These are phyloP conservation scores for Miniopterus natalensis DNA, from an alignment of 2,113 vertebrate species.

Conservation along the genomic window DNA sequence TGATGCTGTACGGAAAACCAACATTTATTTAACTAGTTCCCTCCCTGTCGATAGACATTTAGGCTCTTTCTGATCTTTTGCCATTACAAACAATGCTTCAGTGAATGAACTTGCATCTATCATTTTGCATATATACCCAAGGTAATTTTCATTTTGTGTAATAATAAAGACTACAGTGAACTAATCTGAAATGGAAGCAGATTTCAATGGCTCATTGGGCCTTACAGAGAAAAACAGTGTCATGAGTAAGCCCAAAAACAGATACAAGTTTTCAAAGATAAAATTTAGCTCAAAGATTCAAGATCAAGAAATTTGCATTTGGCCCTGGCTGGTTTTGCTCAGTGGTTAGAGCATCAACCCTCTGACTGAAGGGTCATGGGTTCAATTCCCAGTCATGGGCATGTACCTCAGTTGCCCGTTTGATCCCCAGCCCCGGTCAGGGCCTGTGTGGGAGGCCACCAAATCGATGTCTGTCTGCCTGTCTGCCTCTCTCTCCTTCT, in stretches of 20 bases:
- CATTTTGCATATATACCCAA: not conserved
- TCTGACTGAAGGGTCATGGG: no score
- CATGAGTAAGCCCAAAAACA: not conserved
- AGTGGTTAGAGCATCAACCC: no score
- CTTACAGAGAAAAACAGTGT: not conserved
- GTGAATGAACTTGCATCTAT: not conserved
- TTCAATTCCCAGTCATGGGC: no score
- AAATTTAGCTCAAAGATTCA: conserved; percentile 48
- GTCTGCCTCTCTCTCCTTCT: no score
- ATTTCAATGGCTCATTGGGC: not conserved
- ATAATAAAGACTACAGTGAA: not conserved
- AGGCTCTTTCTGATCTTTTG: conserved; percentile 30
- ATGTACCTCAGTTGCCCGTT: no score
- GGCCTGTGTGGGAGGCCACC: no score
- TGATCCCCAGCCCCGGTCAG: no score
- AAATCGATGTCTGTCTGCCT: no score
- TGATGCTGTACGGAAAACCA: not conserved
- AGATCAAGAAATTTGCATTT: not conserved
- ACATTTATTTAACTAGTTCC: not conserved
- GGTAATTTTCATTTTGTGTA: conserved; percentile 38
- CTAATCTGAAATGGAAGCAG: conserved; percentile 41
- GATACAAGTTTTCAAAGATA: conserved; percentile 14
- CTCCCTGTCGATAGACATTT: not conserved
- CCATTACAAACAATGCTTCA: not conserved
- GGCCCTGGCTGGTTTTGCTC: no score